Evolutionary conservation across 2,113 vertebrate genomes (phyloP).

Genomic region (Hippocampus comes): DNA sequence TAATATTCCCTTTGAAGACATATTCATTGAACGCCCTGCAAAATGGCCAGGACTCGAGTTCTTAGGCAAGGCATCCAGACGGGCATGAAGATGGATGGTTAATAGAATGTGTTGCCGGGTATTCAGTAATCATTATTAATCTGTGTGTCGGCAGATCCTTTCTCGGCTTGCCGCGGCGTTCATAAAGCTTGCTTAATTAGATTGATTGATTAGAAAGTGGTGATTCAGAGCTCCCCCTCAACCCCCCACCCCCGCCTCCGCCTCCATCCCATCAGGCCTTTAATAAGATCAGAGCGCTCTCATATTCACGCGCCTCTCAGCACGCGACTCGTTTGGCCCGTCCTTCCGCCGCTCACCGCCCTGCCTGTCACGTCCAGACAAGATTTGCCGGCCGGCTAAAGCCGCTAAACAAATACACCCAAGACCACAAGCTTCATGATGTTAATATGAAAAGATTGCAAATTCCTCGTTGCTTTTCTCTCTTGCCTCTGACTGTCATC

Average conservation of each 20-base stretch:
- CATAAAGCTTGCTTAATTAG: constrained; percentile 70
- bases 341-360: constrained; percentile 26
- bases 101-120: constrained; percentile 63
- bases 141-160: constrained; percentile 59
- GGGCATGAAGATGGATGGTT: constrained; percentile 56
- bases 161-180: constrained; percentile 55
- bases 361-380: constrained; percentile 52
- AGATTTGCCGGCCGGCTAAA: constrained; percentile 45
- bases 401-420: constrained; percentile 46
- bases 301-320: constrained; percentile 33
- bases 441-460: constrained; percentile 59
- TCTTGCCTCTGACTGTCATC: constrained; percentile 25
- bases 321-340: constrained; percentile 41
- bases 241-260: constrained; percentile 24
- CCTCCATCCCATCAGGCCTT: constrained; percentile 50
- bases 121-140: constrained; percentile 71
- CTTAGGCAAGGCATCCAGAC: constrained; percentile 45
- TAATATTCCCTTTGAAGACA: constrained; percentile 29
- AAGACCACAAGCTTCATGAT: constrained; percentile 50
- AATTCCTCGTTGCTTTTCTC: constrained; percentile 36
- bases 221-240: constrained; percentile 59
- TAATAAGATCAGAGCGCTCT: constrained; percentile 64
- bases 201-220: constrained; percentile 69
- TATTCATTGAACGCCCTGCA: constrained; percentile 38
- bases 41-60: constrained; percentile 26